Conservation (phyloP, 92 coral and sea anemone species). For the Zoanthus gigantus region DNA sequence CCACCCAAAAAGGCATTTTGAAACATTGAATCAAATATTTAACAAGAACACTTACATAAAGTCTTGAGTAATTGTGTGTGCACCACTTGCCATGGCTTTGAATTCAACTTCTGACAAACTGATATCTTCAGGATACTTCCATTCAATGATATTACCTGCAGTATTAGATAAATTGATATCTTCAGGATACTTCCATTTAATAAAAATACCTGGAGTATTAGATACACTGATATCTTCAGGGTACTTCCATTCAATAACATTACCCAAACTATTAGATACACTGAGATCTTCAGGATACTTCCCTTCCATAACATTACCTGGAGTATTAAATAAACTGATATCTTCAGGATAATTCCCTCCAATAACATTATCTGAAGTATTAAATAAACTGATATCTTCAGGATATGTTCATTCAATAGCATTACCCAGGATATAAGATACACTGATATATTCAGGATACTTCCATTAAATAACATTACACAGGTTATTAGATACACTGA, state of each 20-base stretch:
- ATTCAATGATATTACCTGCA: conserved; percentile 90
- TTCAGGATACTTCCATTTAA: conserved; percentile 94
- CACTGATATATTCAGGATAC: neutral
- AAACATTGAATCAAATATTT: neutral
- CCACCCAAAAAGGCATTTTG: neutral
- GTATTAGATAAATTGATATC: conserved; percentile 62
- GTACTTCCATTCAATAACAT: conserved; percentile 94
- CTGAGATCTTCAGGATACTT: conserved; percentile 78
- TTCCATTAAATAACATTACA: conserved; percentile 96
- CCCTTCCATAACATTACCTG: conserved; percentile 97
- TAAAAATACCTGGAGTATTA: conserved; percentile 73
- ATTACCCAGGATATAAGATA: no score
- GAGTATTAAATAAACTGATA: no score
- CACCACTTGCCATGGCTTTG: conserved; percentile 98
- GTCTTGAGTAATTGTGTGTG: conserved; percentile 91
- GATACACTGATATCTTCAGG: conserved; percentile 80
- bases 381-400: conserved; percentile 42
- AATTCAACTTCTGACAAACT: conserved; percentile 93
- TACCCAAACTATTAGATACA: conserved; percentile 56
- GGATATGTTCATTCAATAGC: conserved; percentile 62
- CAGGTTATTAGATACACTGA: no score
- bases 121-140: conserved; percentile 76
- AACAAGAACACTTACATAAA: conserved; percentile 80
- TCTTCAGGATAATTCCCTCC: conserved; percentile 88
- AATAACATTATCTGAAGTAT: conserved; percentile 78